Evolutionary conservation across 64 coral and sea anemone species (phyloP).

Genomic region (Montipora sp.): DNA sequence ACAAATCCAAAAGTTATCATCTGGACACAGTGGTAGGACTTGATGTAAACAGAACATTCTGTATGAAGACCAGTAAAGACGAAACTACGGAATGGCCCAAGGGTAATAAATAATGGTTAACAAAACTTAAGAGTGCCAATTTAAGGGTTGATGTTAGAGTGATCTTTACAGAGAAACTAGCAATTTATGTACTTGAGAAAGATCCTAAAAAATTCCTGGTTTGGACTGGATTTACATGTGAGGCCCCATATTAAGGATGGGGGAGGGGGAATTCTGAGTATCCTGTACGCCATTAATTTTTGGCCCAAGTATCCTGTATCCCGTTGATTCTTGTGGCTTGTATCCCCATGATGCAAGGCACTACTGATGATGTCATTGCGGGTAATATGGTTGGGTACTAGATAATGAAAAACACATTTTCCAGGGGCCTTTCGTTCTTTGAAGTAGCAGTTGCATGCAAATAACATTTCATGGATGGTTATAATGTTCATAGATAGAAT

Average conservation of each 20-base stretch:
- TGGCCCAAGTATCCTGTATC: neutral
- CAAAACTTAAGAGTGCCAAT: too few relatives aligned
- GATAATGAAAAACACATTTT: too few relatives aligned
- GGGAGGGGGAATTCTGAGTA: too few relatives aligned
- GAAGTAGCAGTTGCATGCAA: neutral
- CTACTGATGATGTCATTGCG: neutral
- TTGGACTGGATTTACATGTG: too few relatives aligned
- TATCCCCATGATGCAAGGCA: neutral
- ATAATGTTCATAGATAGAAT: neutral
- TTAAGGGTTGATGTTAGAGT: too few relatives aligned
- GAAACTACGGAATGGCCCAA: neutral
- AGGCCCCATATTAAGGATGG: too few relatives aligned
- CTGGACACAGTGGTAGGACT: neutral
- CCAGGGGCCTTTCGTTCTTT: neutral
- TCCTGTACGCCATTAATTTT: too few relatives aligned
- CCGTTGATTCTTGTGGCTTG: neutral
- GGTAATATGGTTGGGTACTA: neutral
- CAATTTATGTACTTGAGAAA: too few relatives aligned
- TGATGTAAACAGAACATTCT: conserved; percentile 40
- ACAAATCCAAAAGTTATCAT: conserved; percentile 21
- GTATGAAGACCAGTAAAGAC: neutral
- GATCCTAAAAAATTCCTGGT: too few relatives aligned
- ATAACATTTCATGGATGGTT: neutral
- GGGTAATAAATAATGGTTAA: neutral
- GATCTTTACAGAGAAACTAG: too few relatives aligned